Base-by-base conservation (phyloP, 1,140 invertebrate genomes). In the Hydropsyche tenuis region DNA sequence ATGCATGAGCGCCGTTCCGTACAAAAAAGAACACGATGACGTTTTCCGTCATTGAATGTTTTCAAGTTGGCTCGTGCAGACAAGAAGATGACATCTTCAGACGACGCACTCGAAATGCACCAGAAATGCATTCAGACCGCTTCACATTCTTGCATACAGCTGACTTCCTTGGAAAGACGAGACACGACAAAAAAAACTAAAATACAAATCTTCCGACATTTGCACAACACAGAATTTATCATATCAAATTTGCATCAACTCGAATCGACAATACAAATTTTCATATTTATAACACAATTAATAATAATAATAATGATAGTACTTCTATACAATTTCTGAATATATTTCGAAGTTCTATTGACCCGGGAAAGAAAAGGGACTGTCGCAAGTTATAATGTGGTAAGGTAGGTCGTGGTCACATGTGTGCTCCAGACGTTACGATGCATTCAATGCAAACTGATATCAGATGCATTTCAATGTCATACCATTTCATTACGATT, bases 401-500 rank as follows among this genome's bases (percentile, higher is more conserved):
- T 70, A 37, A 46, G 23, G 68, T 43, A 70, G 68, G 68, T 70
- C 68, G 68, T 46, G 68, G 48, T 43, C 3, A 51, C 68, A 70
- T 70, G 48, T 70, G 68, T 46, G 56, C 3, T 20, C 7, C 68
- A 56, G 48, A 18, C 63, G 30, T n/a, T 16, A 23, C 37, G 22
- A 22, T 42, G 48, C 68, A 70, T 70, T 70, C 16, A 70, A 70
- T 70, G 43, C 46, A 70, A 70, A 70, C n/a, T 22, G 22, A 65
- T 42, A 42, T 46, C 43, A 14, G 68, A 70, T 70, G 68, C 65
- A 68, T 68, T 70, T 70, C 51, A 70, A 70, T 70, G 68, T 56
- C 68, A 23, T 20, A 12, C 16, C 4, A 56, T 70, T 45, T 30
- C 22, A 53, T 53, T n/a, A 53, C 51, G 18, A 18, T 53, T 60